Percentiles rank a stretch among this genome's conserved stretches.
These are phyloP conservation scores for Thereva unica DNA, from an alignment of 2,888 invertebrate species.

Conservation along the genomic window DNA sequence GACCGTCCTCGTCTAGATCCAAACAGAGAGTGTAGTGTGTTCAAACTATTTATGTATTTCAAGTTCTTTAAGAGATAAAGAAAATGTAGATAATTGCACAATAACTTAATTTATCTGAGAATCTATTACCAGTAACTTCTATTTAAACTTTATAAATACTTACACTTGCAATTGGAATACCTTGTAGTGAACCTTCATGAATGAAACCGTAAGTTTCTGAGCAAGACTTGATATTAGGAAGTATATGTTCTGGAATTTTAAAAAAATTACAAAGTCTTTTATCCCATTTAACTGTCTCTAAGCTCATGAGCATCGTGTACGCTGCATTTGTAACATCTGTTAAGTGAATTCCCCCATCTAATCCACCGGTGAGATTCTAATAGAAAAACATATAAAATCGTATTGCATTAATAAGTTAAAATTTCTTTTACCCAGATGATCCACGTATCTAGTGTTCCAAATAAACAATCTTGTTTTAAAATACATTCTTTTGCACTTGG, in stretches of 20 bases:
- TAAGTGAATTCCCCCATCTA: conserved; percentile 69
- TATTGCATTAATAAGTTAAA: background rate
- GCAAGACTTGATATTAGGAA: conserved; percentile 88
- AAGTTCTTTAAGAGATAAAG: background rate
- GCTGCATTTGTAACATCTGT: conserved; percentile 98
- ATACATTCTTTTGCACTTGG: conserved; percentile 73
- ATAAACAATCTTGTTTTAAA: conserved; percentile 70
- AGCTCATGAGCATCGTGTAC: conserved; percentile 93
- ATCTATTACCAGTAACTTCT: background rate
- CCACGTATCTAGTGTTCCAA: conserved; percentile 95
- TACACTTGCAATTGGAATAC: conserved; percentile 87
- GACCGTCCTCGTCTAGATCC: too few relatives aligned
- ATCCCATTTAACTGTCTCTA: conserved; percentile 88
- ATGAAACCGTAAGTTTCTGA: conserved; percentile 91
- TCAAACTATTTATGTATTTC: too few relatives aligned
- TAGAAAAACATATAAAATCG: conserved; percentile 43
- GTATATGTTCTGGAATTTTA: conserved; percentile 77
- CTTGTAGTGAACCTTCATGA: conserved; percentile 71
- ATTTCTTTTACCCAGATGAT: conserved; percentile 76
- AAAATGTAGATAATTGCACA: background rate
- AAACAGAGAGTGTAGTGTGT: too few relatives aligned
- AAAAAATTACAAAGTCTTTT: conserved; percentile 85
- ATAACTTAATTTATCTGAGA: background rate
- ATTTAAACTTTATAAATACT: conserved; percentile 49
- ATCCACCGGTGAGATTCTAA: conserved; percentile 66